phyloP scores from a whole-genome alignment of 2,113 vertebrate species.

The Pyxicephalus adspersus region DNA sequence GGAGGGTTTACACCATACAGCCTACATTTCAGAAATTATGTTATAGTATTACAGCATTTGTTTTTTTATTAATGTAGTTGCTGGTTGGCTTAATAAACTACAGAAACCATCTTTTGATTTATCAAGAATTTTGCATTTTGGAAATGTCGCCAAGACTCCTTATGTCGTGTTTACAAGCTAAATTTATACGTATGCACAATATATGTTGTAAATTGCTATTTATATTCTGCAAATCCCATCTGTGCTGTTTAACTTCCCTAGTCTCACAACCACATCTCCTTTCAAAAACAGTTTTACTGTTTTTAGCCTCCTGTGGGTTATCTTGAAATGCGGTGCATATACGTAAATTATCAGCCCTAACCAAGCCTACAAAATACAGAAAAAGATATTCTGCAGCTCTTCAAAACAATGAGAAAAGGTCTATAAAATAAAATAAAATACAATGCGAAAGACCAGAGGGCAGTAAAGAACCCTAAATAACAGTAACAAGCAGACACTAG shows the following conservation, averaged over 20 bases:
- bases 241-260: neutral
- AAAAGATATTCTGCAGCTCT: neutral
- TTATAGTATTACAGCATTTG: too few relatives aligned
- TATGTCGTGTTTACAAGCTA: neutral
- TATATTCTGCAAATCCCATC: slow-evolving; percentile 5
- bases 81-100: neutral
- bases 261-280: slow-evolving; percentile 25
- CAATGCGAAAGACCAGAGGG: too few relatives aligned
- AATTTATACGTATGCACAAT: neutral
- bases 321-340: slow-evolving; percentile 1
- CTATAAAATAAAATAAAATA: neutral
- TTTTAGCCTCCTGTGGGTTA: slow-evolving; percentile 24
- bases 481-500: too few relatives aligned
- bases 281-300: neutral
- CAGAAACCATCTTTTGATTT: neutral
- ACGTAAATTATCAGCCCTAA: neutral
- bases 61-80: too few relatives aligned
- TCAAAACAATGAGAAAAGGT: neutral
- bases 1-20: too few relatives aligned
- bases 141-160: too few relatives aligned
- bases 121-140: too few relatives aligned
- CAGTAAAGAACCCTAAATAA: too few relatives aligned
- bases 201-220: slow-evolving; percentile 3
- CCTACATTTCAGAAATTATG: too few relatives aligned
- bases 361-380: neutral